These are phyloP conservation scores for Cheilosia variabilis DNA, from an alignment of 2,888 invertebrate species.

Conservation along the genomic window DNA sequence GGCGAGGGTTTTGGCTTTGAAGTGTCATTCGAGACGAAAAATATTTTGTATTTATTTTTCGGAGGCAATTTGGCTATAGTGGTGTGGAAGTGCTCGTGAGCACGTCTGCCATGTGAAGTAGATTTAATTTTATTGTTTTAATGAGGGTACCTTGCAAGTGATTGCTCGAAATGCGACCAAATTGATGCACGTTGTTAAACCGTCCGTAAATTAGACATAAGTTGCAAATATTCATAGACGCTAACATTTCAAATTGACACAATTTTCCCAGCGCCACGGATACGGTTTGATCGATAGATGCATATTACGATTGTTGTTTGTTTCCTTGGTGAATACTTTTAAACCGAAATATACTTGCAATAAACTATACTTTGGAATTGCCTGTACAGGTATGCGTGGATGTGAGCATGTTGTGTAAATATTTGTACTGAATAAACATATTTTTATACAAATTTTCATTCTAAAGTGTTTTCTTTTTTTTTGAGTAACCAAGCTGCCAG, in stretches of 20 bases:
- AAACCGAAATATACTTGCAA: constrained; percentile 1
- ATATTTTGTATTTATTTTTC: constrained; percentile 94
- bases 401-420: constrained; percentile 31
- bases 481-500: too few species aligned
- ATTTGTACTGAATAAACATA: constrained; percentile 60
- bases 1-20: constrained; percentile 98
- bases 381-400: background rate
- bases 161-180: constrained; percentile 25
- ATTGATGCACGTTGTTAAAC: constrained; percentile 16
- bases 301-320: background rate
- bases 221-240: too few species aligned
- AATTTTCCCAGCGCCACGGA: constrained; percentile 21
- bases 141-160: constrained; percentile 40
- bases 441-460: constrained; percentile 38
- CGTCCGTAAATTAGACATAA: background rate
- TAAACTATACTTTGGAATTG: constrained; percentile 18
- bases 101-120: background rate
- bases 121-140: constrained; percentile 25
- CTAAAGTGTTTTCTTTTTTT: too few species aligned
- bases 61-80: constrained; percentile 95
- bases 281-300: constrained; percentile 59
- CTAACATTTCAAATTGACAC: constrained; percentile 28
- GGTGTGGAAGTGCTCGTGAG: constrained; percentile 93
- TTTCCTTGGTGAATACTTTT: constrained; percentile 15
- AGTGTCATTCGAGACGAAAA: constrained; percentile 95